These are phyloP conservation scores for Aythya baeri DNA, from an alignment of 2,113 vertebrate genomes.

Conservation along the genomic window DNA sequence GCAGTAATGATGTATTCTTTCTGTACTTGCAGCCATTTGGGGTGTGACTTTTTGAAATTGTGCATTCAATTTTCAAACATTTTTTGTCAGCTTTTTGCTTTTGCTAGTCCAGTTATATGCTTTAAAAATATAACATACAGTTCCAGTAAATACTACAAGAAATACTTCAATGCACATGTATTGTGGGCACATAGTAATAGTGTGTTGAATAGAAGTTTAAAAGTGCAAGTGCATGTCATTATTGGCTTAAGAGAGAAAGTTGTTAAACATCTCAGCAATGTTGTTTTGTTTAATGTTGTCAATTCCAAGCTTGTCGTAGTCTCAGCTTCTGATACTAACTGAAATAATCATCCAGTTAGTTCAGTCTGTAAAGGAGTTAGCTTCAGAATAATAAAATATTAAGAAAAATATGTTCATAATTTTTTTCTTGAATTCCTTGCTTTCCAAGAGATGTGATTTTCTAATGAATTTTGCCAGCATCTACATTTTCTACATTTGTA, in stretches of 20 bases:
- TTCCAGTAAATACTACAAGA: neutral
- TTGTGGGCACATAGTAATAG: neutral
- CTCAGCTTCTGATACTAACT: neutral
- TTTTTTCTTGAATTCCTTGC: neutral
- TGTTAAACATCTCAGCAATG: neutral
- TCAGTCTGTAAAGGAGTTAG: slow-evolving; percentile 2
- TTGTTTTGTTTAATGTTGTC: neutral
- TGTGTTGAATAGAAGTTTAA: neutral
- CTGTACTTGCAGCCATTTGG: neutral
- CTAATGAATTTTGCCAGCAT: neutral
- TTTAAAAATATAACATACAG: neutral
- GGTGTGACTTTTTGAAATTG: neutral
- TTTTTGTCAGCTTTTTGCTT: neutral
- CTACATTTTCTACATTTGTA: neutral
- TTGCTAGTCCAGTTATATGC: neutral
- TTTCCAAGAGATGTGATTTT: neutral
- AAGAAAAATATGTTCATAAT: neutral
- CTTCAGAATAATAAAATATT: slow-evolving; percentile 16
- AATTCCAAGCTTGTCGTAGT: neutral
- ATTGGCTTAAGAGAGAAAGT: neutral
- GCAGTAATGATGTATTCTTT: neutral
- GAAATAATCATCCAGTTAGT: neutral
- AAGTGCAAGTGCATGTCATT: neutral
- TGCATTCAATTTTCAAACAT: neutral
- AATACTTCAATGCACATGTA: neutral